Conservation (phyloP, 2,797 vertebrate species). For the Zenarchopterus dispar region DNA sequence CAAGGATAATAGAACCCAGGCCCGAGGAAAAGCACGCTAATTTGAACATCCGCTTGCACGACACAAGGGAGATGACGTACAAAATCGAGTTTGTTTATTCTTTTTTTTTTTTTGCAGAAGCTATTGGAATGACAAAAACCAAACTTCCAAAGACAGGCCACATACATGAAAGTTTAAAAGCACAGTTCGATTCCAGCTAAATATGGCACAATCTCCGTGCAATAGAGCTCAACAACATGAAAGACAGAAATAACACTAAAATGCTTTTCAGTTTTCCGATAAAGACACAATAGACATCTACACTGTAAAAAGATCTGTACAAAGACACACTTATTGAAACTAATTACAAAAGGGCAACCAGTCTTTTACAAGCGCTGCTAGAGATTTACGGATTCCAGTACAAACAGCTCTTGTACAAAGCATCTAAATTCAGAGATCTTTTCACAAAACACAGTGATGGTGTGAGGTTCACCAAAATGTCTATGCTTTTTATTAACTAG, state of each 20-base stretch:
- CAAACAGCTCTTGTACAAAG: conserved; percentile 21
- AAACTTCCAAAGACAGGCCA: conserved; percentile 13
- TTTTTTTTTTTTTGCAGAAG: conserved; percentile 51
- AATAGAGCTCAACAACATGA: conserved; percentile 2
- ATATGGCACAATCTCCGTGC: conserved; percentile 12
- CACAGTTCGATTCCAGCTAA: conserved; percentile 31
- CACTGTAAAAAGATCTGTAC: background rate
- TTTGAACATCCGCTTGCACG: conserved; percentile 69
- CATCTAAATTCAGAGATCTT: background rate
- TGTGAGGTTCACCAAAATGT: conserved; percentile 19
- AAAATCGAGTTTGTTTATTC: conserved; percentile 49
- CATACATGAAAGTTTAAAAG: conserved; percentile 40
- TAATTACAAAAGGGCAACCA: background rate
- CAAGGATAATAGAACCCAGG: conserved; percentile 73
- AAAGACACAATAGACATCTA: background rate
- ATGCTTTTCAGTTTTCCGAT: conserved; percentile 12
- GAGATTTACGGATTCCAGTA: conserved; percentile 4
- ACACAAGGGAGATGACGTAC: conserved; percentile 36
- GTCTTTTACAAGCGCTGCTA: conserved; percentile 1
- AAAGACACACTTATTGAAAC: background rate
- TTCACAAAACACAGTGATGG: background rate
- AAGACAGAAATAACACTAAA: background rate
- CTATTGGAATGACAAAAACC: conserved; percentile 26
- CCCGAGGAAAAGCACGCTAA: conserved; percentile 71
- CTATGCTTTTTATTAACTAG: conserved; percentile 7